Conservation (phyloP, 2,797 vertebrate genomes). For the Lithobates sylvaticus region DNA sequence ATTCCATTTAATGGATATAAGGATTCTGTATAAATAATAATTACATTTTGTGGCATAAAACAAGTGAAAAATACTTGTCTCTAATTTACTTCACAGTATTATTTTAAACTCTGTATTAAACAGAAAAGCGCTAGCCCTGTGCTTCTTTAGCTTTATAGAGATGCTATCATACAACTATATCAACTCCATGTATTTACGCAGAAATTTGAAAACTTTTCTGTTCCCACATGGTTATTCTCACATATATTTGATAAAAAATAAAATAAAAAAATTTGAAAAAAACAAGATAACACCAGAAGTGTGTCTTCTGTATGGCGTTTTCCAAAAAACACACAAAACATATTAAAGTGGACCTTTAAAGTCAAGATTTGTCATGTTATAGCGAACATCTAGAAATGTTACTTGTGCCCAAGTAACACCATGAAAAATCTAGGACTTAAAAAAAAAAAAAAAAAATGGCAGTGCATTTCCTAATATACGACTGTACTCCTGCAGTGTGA, state of each 20-base stretch:
- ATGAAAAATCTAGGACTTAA: background rate
- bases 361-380: too few relatives aligned
- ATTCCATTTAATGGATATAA: background rate
- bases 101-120: background rate
- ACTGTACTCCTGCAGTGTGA: background rate
- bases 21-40: background rate
- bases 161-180: background rate
- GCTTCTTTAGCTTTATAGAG: background rate
- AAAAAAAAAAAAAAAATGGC: background rate
- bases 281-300: background rate
- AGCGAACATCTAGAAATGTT: background rate
- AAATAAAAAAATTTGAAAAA: too few relatives aligned
- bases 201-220: background rate
- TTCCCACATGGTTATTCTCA: background rate
- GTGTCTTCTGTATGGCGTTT: background rate
- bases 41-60: background rate
- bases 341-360: background rate
- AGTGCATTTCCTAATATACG: background rate
- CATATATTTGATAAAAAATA: background rate
- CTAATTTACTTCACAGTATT: conserved; percentile 36
- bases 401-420: background rate
- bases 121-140: background rate
- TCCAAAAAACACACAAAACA: background rate
- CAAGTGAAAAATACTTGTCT: conserved; percentile 37
- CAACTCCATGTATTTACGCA: background rate